Evolutionary conservation across 1,140 invertebrate species (phyloP), one percentile per base, ranked within the genome.

Genomic region (Hydropsyche tenuis): DNA sequence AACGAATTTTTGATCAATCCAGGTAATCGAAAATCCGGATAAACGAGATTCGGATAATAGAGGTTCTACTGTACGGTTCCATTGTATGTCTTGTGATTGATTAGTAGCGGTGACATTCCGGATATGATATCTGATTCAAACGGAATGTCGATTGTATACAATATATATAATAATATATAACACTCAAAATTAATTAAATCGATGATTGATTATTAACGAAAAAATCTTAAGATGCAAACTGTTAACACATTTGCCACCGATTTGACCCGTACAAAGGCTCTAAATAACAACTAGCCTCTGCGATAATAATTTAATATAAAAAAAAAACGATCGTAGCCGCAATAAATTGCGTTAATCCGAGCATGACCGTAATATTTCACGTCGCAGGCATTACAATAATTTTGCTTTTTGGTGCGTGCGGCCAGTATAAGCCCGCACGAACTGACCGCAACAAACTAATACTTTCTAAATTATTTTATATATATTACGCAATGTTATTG

Each of bases 331-430:
- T 27, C 56, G 7, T 14, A 14, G 23, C 9, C 9, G 23, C 23
- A 60, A 60, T 60, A 60, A 60, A 60, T 60, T 25, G 56, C 56
- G n/a, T 25, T 60, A 60, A 60, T 60, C 56, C 56, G 22, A 23
- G 56, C 22, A 22, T 27, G 14, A 60, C 56, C 56, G 22, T 60
- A 5, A 25, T 60, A 60, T 60, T 60, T 60, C 56, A 60, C 56
- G 23, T n/a, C 6, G 56, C 22, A 7, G 30, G 22, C 56, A 60
- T 60, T 60, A 60, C 56, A 27, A 60, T 60, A 60, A 60, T 60
- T 60, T 60, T 60, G 56, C 56, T 60, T 60, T 60, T 60, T 60
- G 56, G 56, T 60, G 3, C 20, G 14, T 60, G 56, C 23, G 20
- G 20, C 56, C 16, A 18, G 51, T 18, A 53, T 7, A 53, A 25